Percentiles rank a stretch among this genome's conserved stretches.
phyloP scores from a whole-genome alignment of 2,888 invertebrate species.

The Pegoplata infirma region DNA sequence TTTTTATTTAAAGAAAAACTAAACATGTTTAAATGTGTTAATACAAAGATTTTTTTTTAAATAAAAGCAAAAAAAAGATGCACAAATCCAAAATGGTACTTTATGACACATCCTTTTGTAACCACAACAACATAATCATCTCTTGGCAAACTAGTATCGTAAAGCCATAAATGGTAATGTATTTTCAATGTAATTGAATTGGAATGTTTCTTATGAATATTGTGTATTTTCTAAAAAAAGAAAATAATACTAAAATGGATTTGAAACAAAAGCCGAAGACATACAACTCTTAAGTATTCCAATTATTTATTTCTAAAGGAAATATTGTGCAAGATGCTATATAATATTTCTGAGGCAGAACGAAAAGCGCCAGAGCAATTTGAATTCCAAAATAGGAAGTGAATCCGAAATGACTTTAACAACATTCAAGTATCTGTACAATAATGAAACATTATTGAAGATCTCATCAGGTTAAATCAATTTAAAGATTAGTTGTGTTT shows the following conservation, averaged over 20 bases:
- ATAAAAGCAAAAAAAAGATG: constrained; percentile 3
- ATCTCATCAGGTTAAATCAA: background rate
- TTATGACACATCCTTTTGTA: background rate
- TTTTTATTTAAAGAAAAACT: too few species aligned
- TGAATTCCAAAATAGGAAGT: constrained; percentile 42
- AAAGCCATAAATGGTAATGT: constrained; percentile 35
- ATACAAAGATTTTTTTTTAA: too few species aligned
- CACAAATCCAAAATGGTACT: constrained; percentile 11
- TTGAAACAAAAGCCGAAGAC: constrained; percentile 13
- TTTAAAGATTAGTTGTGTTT: too few species aligned
- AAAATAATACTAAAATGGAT: background rate
- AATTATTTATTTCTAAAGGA: constrained; percentile 1
- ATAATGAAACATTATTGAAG: constrained; percentile 27
- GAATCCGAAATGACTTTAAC: constrained; percentile 19
- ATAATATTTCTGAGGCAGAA: background rate
- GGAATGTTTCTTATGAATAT: constrained; percentile 2
- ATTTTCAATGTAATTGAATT: background rate
- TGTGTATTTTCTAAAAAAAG: constrained; percentile 10
- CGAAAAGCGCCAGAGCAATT: constrained; percentile 36
- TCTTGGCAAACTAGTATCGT: too few species aligned
- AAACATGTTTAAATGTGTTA: too few species aligned
- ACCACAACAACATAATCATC: background rate
- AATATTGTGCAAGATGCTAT: background rate
- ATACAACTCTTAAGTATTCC: background rate
- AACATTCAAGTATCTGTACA: constrained; percentile 32